phyloP scores from a whole-genome alignment of 1,140 invertebrate genomes.

The Tribolium madens region DNA sequence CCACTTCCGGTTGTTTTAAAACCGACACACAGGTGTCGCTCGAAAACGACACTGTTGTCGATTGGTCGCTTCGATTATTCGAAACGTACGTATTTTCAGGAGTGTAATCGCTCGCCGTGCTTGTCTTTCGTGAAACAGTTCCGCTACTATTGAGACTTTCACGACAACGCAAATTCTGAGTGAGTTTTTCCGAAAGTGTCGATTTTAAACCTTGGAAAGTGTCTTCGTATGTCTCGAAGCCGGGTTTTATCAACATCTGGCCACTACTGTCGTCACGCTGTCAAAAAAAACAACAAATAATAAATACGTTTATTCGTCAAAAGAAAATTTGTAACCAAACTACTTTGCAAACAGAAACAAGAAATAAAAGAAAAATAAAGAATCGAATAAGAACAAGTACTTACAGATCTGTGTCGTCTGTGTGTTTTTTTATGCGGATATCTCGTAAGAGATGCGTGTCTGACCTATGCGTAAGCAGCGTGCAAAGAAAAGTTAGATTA shows the following conservation, averaged over 20 bases:
- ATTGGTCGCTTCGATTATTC: conserved; percentile 40
- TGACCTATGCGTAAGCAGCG: conserved; percentile 67
- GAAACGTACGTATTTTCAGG: conserved; percentile 67
- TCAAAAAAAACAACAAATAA: conserved; percentile 12
- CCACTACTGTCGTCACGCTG: conserved; percentile 59
- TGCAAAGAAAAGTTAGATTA: conserved; percentile 50
- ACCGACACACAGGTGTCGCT: conserved; percentile 49
- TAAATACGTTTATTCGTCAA: too few relatives aligned
- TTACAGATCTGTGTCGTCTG: conserved; percentile 81
- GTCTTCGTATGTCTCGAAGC: conserved; percentile 49
- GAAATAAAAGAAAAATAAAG: conserved; percentile 31
- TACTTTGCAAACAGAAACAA: conserved; percentile 47
- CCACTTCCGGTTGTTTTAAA: not conserved
- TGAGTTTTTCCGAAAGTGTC: conserved; percentile 61
- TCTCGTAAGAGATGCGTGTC: conserved; percentile 79
- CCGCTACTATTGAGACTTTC: conserved; percentile 68
- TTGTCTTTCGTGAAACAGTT: conserved; percentile 69
- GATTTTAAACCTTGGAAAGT: conserved; percentile 61
- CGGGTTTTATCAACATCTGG: conserved; percentile 52
- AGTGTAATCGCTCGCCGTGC: conserved; percentile 70
- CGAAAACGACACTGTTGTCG: conserved; percentile 47
- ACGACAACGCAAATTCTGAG: conserved; percentile 61
- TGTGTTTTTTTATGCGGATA: conserved; percentile 76
- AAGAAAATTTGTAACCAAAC: not conserved
- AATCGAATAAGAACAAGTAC: conserved; percentile 60